phyloP scores from a whole-genome alignment of 2,113 vertebrate species.

The Ptilorrhoa leucosticta region DNA sequence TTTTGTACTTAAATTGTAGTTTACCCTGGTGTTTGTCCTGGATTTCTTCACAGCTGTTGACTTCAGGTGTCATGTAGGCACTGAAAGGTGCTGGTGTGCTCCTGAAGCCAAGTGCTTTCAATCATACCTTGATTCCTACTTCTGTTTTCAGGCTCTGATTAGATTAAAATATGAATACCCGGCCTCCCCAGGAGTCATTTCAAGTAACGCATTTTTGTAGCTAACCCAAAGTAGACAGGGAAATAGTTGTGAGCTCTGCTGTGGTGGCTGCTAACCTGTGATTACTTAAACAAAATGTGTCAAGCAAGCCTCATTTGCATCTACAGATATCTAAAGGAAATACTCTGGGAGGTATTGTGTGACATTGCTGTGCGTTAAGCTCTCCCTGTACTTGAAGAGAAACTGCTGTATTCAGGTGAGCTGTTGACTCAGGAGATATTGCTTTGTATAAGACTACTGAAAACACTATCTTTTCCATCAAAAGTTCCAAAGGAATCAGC shows the following conservation, averaged over 20 bases:
- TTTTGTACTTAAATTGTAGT: not conserved
- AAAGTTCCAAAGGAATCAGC: not conserved
- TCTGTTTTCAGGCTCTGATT: not conserved
- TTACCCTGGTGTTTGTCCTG: not conserved
- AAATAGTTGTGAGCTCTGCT: not conserved
- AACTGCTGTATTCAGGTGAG: not conserved
- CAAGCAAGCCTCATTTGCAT: not conserved
- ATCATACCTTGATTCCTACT: not conserved
- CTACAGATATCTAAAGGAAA: not conserved
- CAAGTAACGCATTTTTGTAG: not conserved
- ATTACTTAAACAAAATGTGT: not conserved
- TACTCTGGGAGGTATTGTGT: not conserved
- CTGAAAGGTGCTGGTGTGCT: not conserved
- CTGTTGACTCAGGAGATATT: not conserved
- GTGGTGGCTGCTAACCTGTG: constrained; percentile 3
- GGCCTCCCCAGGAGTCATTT: not conserved
- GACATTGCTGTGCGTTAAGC: not conserved
- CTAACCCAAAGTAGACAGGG: not conserved
- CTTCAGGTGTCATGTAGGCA: not conserved
- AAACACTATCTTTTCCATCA: not conserved
- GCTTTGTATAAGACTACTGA: not conserved
- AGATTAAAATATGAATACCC: not conserved
- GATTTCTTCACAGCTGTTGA: not conserved
- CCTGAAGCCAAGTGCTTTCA: not conserved
- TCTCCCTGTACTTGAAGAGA: not conserved